Evolutionary conservation across 2,888 invertebrate species (phyloP), one percentile per base, ranked within the genome.

Genomic region (Parnassius smintheus): DNA sequence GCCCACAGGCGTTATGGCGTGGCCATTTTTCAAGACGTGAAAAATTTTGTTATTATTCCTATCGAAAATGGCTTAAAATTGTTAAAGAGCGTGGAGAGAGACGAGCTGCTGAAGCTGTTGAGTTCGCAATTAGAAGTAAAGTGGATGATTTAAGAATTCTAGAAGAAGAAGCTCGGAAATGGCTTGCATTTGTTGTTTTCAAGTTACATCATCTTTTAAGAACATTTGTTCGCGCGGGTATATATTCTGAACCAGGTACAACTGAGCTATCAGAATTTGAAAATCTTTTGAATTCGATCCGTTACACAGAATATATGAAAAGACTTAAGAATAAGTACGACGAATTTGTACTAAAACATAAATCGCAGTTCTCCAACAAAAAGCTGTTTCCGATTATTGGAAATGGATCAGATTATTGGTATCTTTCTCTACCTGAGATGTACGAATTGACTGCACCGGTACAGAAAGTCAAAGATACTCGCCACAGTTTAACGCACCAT

Each of bases 371-470:
- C 69, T 82, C 85, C 8, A 91, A 91, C 69, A 89, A 91, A 68
- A 78, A 82, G 67, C 70, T 91, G 56, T 91, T 91, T 71, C 91
- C 91, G 7, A 81, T 91, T 65, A 91, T 91, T 68, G 91, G 91
- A 12, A 84, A 90, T 65, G 90, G 91, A 8, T 73, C 82, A 22
- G 90, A 91, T 66, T 91, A 91, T 73, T 91, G 91, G 91, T 91
- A 91, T 72, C 73, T 91, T 67, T 89, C 91, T n/a, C 70, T 91
- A 52, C 75, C 88, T n/a, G 91, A 91, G 74, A 88, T 91, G 89
- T 91, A 90, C 66, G 86, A 91, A 66, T 67, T 91, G 62, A 86
- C 91, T n/a, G 65, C 66, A n/a, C 76, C 80, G 2, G 63, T 67
- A 1, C 64, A 72, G 1, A 76, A 74, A 57, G 71, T 69, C 45